Evolutionary conservation across 2,797 vertebrate species (phyloP), one percentile per base, ranked within the genome.

Genomic region (Crenichthys baileyi): DNA sequence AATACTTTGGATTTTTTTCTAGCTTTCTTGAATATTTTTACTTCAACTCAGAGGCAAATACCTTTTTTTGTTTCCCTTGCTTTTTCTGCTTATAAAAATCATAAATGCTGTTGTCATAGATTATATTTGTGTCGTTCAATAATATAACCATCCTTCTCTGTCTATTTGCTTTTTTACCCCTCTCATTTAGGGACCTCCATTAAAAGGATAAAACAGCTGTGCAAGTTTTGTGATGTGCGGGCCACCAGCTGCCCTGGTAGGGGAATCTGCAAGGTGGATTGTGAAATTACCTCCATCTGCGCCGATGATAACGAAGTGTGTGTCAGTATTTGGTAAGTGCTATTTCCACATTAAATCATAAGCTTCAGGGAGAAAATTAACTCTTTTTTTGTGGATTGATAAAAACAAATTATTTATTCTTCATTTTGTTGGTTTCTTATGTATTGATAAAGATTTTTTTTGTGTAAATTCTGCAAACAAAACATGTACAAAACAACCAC

Each of bases 261-360:
- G 22, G 88, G 90, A 9, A 86, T 8, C 83, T 96, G 95, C 72
- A 72, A 83, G 26, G 91, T 87, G 76, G 79, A 81, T 6, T 96
- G 95, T 65, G 53, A 72, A 0, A 85, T 84, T 75, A 92, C 91
- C 0, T 0, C 95, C 71, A 95, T 95, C 82, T 96, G 95, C 79
- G 29, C 77, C 2, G 0, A 78, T 0, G 16, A 41, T 0, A 48
- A 84, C 0, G 93, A 96, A 0, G 93, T 95, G 79, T 96, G 95
- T 20, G 95, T 93, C 82, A 91, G 84, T 72, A 92, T 93, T 60
- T 96, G 95, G 95, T 96, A 83, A 80, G 94, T 84, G 61, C 20
- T 20, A 6, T 29, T 74, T 48, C 15, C 24, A 70, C 24, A 0
- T 46, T 48, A 48, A 26, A 15, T 70, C 41, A 46, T 46, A 39